phyloP scores from a whole-genome alignment of 2,888 invertebrate species.

The Priocnemis perturbator region DNA sequence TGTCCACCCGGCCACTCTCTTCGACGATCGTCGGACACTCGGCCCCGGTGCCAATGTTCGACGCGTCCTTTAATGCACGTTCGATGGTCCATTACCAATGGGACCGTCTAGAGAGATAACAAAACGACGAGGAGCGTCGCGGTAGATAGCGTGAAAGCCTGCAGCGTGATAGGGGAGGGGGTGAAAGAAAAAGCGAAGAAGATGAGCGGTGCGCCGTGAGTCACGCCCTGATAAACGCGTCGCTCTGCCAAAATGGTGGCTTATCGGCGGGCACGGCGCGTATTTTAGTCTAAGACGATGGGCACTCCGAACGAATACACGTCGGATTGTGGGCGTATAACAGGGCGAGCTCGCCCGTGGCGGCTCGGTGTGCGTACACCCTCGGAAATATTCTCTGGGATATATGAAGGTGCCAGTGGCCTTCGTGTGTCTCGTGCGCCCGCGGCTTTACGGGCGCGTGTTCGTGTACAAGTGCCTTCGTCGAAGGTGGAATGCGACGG shows the following conservation, averaged over 20 bases:
- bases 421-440: constrained; percentile 17
- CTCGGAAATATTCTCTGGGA: constrained; percentile 50
- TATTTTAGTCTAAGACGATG: constrained; percentile 42
- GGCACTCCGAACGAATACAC: constrained; percentile 9
- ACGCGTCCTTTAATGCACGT: too few species aligned
- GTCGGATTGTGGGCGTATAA: constrained; percentile 42
- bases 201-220: background rate
- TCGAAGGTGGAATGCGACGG: constrained; percentile 44
- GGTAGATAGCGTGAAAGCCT: background rate
- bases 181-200: background rate
- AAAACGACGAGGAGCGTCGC: background rate
- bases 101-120: background rate
- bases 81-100: background rate
- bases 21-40: too few species aligned
- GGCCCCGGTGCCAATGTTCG: too few species aligned
- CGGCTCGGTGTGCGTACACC: constrained; percentile 32
- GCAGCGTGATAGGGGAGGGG: too few species aligned
- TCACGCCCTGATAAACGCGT: constrained; percentile 10
- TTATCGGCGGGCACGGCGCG: constrained; percentile 38
- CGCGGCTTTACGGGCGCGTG: background rate
- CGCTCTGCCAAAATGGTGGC: constrained; percentile 16
- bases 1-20: too few species aligned
- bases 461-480: constrained; percentile 30
- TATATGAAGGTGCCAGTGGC: constrained; percentile 49
- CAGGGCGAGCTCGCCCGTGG: constrained; percentile 7